phyloP scores from a whole-genome alignment of 1,140 invertebrate genomes.

The Halictus rubicundus region DNA sequence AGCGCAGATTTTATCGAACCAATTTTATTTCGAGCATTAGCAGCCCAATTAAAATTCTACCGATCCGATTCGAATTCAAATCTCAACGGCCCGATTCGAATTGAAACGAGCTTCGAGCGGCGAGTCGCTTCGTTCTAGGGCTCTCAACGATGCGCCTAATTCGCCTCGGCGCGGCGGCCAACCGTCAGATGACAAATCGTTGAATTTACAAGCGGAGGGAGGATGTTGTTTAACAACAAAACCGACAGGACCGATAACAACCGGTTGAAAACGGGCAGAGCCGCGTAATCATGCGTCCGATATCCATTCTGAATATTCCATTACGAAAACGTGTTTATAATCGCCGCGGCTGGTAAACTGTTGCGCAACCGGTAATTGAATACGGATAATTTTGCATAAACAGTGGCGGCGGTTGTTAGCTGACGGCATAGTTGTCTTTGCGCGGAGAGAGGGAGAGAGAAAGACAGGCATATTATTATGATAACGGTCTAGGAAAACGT shows the following conservation, averaged over 20 bases:
- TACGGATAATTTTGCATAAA: constrained; percentile 42
- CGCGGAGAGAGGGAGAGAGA: background rate
- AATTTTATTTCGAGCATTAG: no score
- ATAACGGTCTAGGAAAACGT: constrained; percentile 26
- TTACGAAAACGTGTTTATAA: constrained; percentile 10
- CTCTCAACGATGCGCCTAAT: no score
- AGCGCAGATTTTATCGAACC: no score
- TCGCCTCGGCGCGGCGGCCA: background rate
- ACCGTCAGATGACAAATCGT: no score
- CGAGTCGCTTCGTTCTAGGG: no score
- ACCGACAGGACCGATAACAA: background rate
- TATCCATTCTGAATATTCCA: constrained; percentile 1
- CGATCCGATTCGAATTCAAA: no score
- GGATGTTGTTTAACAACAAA: background rate
- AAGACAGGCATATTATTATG: constrained; percentile 3
- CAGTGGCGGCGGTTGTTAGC: constrained; percentile 14
- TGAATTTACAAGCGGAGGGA: background rate
- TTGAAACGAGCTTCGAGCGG: no score
- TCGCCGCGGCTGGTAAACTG: constrained; percentile 10
- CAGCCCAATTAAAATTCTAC: no score
- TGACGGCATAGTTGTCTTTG: background rate
- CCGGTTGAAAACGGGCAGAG: background rate
- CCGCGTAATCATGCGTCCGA: constrained; percentile 3
- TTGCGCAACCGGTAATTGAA: constrained; percentile 39
- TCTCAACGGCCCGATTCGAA: no score